phyloP scores from a whole-genome alignment of 2,888 invertebrate species.

The Lasioglossum figueresi region DNA sequence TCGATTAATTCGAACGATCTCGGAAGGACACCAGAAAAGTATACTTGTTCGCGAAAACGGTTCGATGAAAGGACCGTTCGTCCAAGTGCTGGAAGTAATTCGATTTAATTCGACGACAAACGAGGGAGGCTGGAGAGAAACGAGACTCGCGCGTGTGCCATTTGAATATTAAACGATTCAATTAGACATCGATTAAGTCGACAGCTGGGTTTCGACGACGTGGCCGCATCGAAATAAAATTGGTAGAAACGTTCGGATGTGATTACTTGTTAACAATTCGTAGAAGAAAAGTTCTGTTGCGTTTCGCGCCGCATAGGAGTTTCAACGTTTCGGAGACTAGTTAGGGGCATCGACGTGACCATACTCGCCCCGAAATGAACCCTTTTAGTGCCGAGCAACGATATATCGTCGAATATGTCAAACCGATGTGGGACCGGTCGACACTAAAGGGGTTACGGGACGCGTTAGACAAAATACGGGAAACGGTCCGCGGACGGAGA shows the following conservation, averaged over 20 bases:
- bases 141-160: not conserved
- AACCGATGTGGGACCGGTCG: too few species aligned
- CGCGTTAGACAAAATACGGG: not conserved
- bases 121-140: not conserved
- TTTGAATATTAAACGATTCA: not conserved
- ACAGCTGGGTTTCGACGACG: not conserved
- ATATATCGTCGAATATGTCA: too few species aligned
- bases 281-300: too few species aligned
- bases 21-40: too few species aligned
- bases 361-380: not conserved
- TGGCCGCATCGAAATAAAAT: not conserved
- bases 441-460: not conserved
- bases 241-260: not conserved
- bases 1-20: too few species aligned
- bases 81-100: not conserved
- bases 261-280: not conserved
- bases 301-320: too few species aligned
- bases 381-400: too few species aligned
- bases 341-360: not conserved
- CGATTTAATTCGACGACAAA: not conserved
- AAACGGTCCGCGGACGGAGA: not conserved
- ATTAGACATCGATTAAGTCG: not conserved
- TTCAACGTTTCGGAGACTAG: not conserved
- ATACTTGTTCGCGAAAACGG: too few species aligned
- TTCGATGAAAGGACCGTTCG: too few species aligned